phyloP scores from a whole-genome alignment of 2,113 vertebrate species.

The Notothenia rossii region DNA sequence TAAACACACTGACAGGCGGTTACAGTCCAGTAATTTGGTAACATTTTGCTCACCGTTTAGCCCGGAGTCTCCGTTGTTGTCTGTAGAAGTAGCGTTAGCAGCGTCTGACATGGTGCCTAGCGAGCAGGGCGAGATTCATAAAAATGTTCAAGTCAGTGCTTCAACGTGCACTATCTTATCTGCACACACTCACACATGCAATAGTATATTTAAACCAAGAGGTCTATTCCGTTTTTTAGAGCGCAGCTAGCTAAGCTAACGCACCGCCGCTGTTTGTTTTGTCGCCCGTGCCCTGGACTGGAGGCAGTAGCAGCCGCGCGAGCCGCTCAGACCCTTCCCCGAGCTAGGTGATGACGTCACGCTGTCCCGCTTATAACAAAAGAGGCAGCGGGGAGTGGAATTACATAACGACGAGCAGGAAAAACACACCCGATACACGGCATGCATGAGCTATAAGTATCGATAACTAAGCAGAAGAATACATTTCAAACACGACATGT shows the following conservation, averaged over 20 bases:
- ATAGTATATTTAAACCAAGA: constrained; percentile 3
- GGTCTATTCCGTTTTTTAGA: not conserved
- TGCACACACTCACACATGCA: constrained; percentile 69
- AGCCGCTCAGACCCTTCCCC: constrained; percentile 28
- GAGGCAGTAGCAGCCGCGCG: constrained; percentile 34
- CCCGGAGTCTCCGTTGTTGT: constrained; percentile 80
- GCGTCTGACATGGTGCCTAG: constrained; percentile 79
- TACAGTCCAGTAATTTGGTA: accelerated
- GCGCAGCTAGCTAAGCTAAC: constrained; percentile 4
- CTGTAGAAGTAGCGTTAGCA: constrained; percentile 66
- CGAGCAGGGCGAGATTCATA: constrained; percentile 66
- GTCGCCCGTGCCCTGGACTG: constrained; percentile 40
- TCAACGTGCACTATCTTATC: constrained; percentile 36
- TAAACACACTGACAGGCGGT: not conserved
- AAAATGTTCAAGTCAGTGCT: constrained; percentile 61
- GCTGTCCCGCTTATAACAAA: constrained; percentile 42
- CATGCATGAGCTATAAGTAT: not conserved
- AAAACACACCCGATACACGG: not conserved
- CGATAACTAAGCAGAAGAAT: accelerated
- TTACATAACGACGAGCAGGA: constrained; percentile 51
- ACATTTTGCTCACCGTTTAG: constrained; percentile 80
- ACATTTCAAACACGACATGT: not conserved
- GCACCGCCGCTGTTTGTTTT: constrained; percentile 31
- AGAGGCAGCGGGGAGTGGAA: not conserved
- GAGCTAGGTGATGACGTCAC: constrained; percentile 72